phyloP scores from a whole-genome alignment of 92 coral and sea anemone genomes.

The Zoanthus sociatus region DNA sequence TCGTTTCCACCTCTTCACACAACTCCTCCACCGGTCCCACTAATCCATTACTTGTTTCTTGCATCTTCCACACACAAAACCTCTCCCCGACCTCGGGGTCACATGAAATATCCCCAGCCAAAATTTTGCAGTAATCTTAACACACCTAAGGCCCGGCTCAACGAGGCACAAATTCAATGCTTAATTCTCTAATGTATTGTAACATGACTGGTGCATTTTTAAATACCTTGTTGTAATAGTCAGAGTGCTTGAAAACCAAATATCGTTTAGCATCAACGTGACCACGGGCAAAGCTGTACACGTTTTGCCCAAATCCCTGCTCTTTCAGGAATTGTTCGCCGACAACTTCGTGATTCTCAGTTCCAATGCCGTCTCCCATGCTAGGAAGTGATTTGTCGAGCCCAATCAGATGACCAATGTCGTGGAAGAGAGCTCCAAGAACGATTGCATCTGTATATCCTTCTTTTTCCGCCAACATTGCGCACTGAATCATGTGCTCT shows the following conservation, averaged over 20 bases:
- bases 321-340: slow-evolving; percentile 86
- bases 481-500: slow-evolving; percentile 94
- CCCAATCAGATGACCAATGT: slow-evolving; percentile 94
- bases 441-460: slow-evolving; percentile 79
- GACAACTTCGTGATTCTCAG: slow-evolving; percentile 77
- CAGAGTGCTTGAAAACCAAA: slow-evolving; percentile 79
- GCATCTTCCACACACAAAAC: no score
- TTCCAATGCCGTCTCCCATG: slow-evolving; percentile 83
- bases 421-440: slow-evolving; percentile 90
- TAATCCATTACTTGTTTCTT: no score
- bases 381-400: slow-evolving; percentile 68
- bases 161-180: no score
- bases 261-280: slow-evolving; percentile 97
- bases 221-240: slow-evolving; percentile 80
- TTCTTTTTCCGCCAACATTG: slow-evolving; percentile 96
- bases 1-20: no score
- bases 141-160: no score
- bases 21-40: no score
- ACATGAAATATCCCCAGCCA: no score
- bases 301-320: slow-evolving; percentile 84
- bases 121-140: no score
- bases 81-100: no score
- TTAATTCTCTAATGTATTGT: no score
- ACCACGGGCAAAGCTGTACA: slow-evolving; percentile 88
- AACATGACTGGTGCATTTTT: no score